phyloP scores from a whole-genome alignment of 2,113 vertebrate genomes.

The Taurulus bubalis region DNA sequence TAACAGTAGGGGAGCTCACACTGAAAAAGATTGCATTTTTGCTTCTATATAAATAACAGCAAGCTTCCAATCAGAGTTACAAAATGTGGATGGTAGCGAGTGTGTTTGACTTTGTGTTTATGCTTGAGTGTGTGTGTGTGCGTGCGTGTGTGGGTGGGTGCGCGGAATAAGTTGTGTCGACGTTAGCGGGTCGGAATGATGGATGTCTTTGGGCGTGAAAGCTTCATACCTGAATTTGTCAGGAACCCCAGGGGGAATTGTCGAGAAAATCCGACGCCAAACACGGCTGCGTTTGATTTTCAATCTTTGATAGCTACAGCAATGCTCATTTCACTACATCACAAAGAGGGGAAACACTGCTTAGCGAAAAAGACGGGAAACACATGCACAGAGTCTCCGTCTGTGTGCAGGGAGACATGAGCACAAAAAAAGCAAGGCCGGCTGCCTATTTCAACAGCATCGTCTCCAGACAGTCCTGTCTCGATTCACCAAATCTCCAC shows the following conservation, averaged over 20 bases:
- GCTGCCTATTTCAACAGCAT: slow-evolving; percentile 39
- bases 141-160: background rate
- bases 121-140: background rate
- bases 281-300: slow-evolving; percentile 48
- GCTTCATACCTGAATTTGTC: slow-evolving; percentile 38
- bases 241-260: slow-evolving; percentile 46
- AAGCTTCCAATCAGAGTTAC: slow-evolving; percentile 51
- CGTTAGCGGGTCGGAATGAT: slow-evolving; percentile 44
- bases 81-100: background rate
- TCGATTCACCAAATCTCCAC: slow-evolving; percentile 31
- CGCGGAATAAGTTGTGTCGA: slow-evolving; percentile 22
- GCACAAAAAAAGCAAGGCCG: slow-evolving; percentile 44
- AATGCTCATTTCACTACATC: slow-evolving; percentile 51
- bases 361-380: slow-evolving; percentile 39
- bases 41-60: slow-evolving; percentile 50
- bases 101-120: slow-evolving; percentile 30
- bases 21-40: slow-evolving; percentile 44
- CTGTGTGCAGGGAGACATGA: slow-evolving; percentile 15
- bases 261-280: slow-evolving; percentile 27
- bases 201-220: slow-evolving; percentile 52
- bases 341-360: slow-evolving; percentile 33
- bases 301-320: slow-evolving; percentile 53
- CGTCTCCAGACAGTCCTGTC: slow-evolving; percentile 36
- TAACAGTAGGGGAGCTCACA: slow-evolving; percentile 48
- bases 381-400: slow-evolving; percentile 27